Conservation (phyloP, 2,113 vertebrate species). For the Spheniscus mendiculus region DNA sequence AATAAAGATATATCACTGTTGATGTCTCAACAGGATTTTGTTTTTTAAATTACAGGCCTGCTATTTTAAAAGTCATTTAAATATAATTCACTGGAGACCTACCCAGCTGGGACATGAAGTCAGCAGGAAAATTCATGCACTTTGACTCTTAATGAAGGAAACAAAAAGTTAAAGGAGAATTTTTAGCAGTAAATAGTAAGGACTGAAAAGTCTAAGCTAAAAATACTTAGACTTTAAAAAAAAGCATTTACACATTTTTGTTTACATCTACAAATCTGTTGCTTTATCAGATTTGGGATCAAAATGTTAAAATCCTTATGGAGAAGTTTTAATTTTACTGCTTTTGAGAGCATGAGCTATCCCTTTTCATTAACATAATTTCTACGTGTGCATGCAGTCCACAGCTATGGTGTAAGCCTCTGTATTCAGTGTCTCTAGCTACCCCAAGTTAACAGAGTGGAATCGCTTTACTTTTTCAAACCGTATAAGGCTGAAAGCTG, state of each 20-base stretch:
- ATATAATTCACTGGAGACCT: neutral
- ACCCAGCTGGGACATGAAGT: neutral
- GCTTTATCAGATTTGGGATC: neutral
- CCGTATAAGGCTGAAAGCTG: neutral
- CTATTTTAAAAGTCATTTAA: neutral
- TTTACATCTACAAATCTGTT: neutral
- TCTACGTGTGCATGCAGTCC: neutral
- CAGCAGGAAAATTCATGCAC: neutral
- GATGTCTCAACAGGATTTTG: neutral
- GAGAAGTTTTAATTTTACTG: neutral
- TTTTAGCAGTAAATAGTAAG: neutral
- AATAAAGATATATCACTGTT: neutral
- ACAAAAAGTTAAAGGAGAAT: neutral
- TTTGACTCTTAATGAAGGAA: neutral
- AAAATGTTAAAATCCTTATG: neutral
- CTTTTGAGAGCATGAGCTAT: neutral
- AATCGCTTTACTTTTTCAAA: neutral
- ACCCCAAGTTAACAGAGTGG: neutral
- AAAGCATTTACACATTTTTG: neutral
- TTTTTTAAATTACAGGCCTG: neutral
- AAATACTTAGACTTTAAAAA: neutral
- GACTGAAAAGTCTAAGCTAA: neutral
- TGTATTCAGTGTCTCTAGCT: neutral
- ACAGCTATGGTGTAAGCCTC: neutral
- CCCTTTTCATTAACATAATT: neutral